phyloP scores from a whole-genome alignment of 2,113 vertebrate species.

The Malurus cyaneus region DNA sequence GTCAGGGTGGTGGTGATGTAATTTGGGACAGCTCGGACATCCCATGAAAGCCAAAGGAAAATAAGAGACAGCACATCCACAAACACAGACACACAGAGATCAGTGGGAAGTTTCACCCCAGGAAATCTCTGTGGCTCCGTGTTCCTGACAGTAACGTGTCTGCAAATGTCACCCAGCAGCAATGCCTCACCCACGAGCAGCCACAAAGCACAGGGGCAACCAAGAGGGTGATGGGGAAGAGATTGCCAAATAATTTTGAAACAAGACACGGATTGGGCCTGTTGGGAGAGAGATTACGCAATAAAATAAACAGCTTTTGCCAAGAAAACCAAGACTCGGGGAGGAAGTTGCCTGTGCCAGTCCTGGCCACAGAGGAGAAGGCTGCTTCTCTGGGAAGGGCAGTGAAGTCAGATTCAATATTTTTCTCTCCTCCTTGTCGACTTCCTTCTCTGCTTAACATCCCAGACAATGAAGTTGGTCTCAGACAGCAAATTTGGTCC shows the following conservation, averaged over 20 bases:
- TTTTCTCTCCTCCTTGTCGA: neutral
- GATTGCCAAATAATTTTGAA: slow-evolving; percentile 53
- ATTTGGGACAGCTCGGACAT: slow-evolving; percentile 60
- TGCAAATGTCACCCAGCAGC: slow-evolving; percentile 54
- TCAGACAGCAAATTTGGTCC: neutral
- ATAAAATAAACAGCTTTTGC: slow-evolving; percentile 61
- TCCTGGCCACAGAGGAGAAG: slow-evolving; percentile 65
- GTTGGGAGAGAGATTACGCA: slow-evolving; percentile 20
- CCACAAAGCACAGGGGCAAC: slow-evolving; percentile 30
- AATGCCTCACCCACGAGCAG: neutral
- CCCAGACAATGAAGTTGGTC: neutral
- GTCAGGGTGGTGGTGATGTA: slow-evolving; percentile 32
- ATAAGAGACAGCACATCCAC: neutral
- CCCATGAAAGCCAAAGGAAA: slow-evolving; percentile 14
- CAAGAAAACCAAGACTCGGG: slow-evolving; percentile 58
- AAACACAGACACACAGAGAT: neutral
- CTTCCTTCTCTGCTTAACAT: neutral
- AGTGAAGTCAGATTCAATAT: neutral
- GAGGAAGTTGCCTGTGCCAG: slow-evolving; percentile 73
- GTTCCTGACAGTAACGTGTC: slow-evolving; percentile 49
- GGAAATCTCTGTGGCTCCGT: slow-evolving; percentile 52
- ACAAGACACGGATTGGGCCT: slow-evolving; percentile 51
- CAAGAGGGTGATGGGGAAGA: neutral
- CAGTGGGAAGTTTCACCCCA: slow-evolving; percentile 51
- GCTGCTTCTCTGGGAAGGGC: slow-evolving; percentile 53